Evolutionary conservation across 2,888 invertebrate species (phyloP).

Genomic region (Phengaris alcon): DNA sequence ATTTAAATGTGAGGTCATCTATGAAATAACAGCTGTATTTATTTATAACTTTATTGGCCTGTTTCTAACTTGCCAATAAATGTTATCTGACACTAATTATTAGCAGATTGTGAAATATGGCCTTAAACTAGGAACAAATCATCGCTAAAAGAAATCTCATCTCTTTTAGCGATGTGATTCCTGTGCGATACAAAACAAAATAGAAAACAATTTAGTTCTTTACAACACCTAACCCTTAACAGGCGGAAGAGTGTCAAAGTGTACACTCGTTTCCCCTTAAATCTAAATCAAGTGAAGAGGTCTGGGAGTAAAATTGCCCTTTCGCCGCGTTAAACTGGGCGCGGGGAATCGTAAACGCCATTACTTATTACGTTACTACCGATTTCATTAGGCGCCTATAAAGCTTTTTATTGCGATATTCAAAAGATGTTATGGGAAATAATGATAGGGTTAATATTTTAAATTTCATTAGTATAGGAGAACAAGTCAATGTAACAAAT

Average conservation of each 20-base stretch:
- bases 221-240: constrained; percentile 1
- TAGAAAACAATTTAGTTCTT: constrained; percentile 12
- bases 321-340: not conserved
- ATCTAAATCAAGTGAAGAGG: constrained; percentile 26
- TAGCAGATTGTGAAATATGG: too few species aligned
- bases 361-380: constrained; percentile 13
- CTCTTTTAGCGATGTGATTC: not conserved
- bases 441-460: not conserved
- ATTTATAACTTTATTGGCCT: not conserved
- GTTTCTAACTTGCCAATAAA: too few species aligned
- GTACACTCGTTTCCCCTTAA: constrained; percentile 24
- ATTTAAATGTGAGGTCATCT: not conserved
- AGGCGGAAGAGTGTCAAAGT: constrained; percentile 14
- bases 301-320: constrained; percentile 21
- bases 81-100: too few species aligned
- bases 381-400: constrained; percentile 19
- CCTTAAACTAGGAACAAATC: not conserved
- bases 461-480: too few species aligned
- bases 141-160: not conserved
- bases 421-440: not conserved
- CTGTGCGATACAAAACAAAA: not conserved
- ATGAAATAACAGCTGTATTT: not conserved
- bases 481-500: too few species aligned
- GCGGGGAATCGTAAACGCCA: constrained; percentile 21
- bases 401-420: constrained; percentile 16